Conservation (phyloP, 2,797 vertebrate species). For the Psittacula echo region DNA sequence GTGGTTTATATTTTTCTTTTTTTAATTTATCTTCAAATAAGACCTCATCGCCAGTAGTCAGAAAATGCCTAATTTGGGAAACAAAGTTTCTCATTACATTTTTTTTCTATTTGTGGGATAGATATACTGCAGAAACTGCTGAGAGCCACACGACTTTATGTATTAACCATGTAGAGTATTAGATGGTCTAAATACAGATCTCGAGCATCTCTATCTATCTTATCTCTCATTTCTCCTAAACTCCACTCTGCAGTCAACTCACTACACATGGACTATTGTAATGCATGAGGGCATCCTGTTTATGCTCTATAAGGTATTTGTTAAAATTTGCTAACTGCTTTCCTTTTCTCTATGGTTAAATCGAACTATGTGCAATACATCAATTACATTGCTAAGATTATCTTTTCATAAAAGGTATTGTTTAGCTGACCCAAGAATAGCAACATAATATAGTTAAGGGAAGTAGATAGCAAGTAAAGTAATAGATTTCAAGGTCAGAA, state of each 20-base stretch:
- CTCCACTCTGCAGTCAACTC: too few species aligned
- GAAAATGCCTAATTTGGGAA: background rate
- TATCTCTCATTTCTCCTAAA: background rate
- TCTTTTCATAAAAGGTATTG: background rate
- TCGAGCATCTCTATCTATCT: background rate
- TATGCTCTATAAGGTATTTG: background rate
- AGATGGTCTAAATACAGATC: background rate
- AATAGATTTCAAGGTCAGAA: background rate
- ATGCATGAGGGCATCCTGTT: background rate
- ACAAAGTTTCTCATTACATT: background rate
- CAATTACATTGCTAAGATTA: background rate
- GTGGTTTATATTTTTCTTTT: background rate
- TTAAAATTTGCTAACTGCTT: background rate
- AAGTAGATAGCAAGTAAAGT: background rate
- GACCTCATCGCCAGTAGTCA: background rate
- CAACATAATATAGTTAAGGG: background rate
- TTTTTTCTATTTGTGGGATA: background rate
- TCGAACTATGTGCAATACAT: background rate
- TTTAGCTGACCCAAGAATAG: background rate
- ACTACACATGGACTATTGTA: background rate
- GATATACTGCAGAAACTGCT: background rate
- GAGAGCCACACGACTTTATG: background rate
- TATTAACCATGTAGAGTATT: background rate
- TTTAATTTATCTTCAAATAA: background rate
- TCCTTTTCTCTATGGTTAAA: background rate